Base-by-base conservation (phyloP, 1,140 invertebrate species). In the Eueides isabella region DNA sequence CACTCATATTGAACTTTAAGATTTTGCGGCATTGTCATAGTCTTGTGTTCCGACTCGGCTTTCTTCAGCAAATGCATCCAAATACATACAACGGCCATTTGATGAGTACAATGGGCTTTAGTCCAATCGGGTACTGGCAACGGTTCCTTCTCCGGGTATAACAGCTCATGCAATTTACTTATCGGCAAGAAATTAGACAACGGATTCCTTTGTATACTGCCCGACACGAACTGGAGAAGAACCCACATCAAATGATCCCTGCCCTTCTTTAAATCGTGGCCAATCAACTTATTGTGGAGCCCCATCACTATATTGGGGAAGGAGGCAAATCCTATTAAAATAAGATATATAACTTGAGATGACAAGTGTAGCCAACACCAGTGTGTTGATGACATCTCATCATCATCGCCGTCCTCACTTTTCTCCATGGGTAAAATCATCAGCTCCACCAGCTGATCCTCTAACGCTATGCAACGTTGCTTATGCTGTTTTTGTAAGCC, bases 231-330 rank as follows among this genome's bases (percentile, higher is more conserved):
- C 91, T 99, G 98, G 7, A 99, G 90, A n/a, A 99, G 92, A 5
- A 98, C 97, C 98, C 98, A 99, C 98, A 99, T 99, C 0, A 99
- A 91, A 83, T 99, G 98, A 93, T 99, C 98, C 64, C 98, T 93
- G 0, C 98, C 98, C 92, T 98, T 98, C 64, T 96, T 95, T 81
- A 98, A 94, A 85, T 98, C 97, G 80, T 96, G 94, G 7, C 96
- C 96, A 33, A 96, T 95, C 9, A 98, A 90, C 94, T 98, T 98
- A 70, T 97, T 96, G 91, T 98, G 97, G 28, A 99, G 94, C 0
- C 97, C 96, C 89, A 97, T 95, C 0, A 99, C 97, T 83, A 99
- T 97, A 83, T 97, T 98, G 33, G 97, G 97, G 88, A 99, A 99
- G 78, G 96, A 97, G 0, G 98, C 97, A 90, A 98, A 98, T 88